Conservation (phyloP, 2,113 vertebrate species). For the Cardinalis cardinalis region DNA sequence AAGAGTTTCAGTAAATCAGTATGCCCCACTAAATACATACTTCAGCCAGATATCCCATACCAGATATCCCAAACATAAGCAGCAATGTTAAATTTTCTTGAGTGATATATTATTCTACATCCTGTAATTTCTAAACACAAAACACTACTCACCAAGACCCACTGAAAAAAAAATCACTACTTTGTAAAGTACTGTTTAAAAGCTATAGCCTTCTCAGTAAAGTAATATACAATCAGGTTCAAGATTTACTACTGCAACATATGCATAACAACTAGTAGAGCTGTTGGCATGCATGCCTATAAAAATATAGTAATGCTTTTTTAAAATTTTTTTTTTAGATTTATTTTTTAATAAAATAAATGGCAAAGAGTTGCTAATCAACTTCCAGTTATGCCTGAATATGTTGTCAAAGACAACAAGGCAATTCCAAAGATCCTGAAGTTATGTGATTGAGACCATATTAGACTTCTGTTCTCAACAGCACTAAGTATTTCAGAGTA, state of each 20-base stretch:
- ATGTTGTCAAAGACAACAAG: background rate
- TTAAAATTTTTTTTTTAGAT: background rate
- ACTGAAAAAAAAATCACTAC: background rate
- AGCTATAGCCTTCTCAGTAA: background rate
- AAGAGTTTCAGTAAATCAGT: background rate
- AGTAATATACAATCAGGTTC: background rate
- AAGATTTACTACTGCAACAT: background rate
- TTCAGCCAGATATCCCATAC: background rate
- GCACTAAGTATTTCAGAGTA: background rate
- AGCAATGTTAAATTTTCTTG: background rate
- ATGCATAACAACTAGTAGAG: background rate
- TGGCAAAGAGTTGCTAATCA: background rate
- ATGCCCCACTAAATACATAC: background rate
- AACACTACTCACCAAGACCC: background rate
- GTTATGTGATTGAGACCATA: background rate
- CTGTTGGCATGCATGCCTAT: background rate
- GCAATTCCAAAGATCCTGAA: background rate
- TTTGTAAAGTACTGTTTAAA: background rate
- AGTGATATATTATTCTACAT: background rate
- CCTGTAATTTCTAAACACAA: background rate
- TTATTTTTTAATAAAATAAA: background rate
- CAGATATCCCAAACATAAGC: background rate
- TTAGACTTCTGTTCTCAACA: background rate
- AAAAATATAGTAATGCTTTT: background rate
- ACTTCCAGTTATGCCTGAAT: background rate